Evolutionary conservation across 2,797 vertebrate genomes (phyloP).

Genomic region (Loriculus beryllinus): DNA sequence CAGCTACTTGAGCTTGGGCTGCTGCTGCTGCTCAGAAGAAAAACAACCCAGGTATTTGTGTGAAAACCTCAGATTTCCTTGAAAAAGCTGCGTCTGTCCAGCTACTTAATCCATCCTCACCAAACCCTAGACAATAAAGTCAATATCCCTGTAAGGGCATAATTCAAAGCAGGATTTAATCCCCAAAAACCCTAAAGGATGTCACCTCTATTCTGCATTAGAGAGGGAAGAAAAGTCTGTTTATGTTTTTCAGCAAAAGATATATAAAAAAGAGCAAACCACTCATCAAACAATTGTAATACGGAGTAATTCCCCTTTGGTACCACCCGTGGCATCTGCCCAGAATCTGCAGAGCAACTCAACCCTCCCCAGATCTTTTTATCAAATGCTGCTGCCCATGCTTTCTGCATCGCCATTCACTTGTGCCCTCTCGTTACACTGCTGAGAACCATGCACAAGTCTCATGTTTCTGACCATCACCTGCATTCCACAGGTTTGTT

Average conservation of each 20-base stretch:
- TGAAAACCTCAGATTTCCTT: not conserved
- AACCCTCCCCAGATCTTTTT: not conserved
- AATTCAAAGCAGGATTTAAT: not conserved
- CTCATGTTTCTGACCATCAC: not conserved
- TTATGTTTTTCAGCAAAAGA: not conserved
- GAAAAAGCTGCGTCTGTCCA: not conserved
- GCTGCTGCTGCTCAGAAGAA: not conserved
- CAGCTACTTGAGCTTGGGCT: not conserved
- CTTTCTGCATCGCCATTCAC: not conserved
- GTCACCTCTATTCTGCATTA: not conserved
- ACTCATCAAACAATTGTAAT: not conserved
- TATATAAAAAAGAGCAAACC: not conserved
- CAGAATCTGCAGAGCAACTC: not conserved
- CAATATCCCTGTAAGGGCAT: not conserved
- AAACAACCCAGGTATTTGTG: not conserved
- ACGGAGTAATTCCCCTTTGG: not conserved
- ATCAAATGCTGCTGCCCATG: not conserved
- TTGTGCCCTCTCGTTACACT: not conserved
- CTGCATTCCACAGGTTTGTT: not conserved
- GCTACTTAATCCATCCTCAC: not conserved
- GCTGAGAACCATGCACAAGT: not conserved
- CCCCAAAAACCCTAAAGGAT: not conserved
- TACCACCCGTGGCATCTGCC: not conserved
- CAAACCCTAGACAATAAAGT: not conserved
- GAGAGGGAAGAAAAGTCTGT: not conserved